These are phyloP conservation scores for Archips xylosteana DNA, from an alignment of 2,888 invertebrate genomes.

Conservation along the genomic window DNA sequence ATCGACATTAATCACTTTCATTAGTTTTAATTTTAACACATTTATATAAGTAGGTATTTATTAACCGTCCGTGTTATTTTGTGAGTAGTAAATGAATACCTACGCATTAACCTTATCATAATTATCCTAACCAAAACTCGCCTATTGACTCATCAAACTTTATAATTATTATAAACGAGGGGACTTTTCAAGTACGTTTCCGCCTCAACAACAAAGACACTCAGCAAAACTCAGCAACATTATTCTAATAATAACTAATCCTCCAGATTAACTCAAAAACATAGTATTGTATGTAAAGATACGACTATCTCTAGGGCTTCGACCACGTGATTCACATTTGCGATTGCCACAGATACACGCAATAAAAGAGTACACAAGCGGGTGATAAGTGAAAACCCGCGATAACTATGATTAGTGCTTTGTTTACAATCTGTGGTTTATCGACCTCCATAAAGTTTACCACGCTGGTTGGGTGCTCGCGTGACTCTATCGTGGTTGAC, in stretches of 20 bases:
- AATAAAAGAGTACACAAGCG: conserved; percentile 4
- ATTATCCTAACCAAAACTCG: not conserved
- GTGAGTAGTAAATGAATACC: no score
- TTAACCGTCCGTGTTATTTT: no score
- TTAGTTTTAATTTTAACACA: no score
- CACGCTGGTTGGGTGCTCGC: not conserved
- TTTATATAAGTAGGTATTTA: no score
- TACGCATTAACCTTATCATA: no score
- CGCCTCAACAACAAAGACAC: not conserved
- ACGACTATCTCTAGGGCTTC: conserved; percentile 3
- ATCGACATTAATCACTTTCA: no score
- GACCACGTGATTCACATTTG: not conserved
- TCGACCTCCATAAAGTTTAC: conserved; percentile 36
- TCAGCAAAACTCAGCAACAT: not conserved
- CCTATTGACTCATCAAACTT: not conserved
- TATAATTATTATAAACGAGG: not conserved
- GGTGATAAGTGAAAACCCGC: conserved; percentile 16
- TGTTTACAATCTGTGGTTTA: conserved; percentile 37
- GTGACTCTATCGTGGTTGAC: conserved; percentile 24
- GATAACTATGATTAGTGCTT: conserved; percentile 21
- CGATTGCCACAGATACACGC: conserved; percentile 8
- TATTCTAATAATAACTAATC: not conserved
- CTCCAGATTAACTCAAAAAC: not conserved
- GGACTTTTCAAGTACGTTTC: conserved; percentile 1
- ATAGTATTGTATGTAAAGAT: not conserved